Evolutionary conservation across 2,797 vertebrate species (phyloP), one percentile per base, ranked within the genome.

Genomic region (Rhodeus uyekii): DNA sequence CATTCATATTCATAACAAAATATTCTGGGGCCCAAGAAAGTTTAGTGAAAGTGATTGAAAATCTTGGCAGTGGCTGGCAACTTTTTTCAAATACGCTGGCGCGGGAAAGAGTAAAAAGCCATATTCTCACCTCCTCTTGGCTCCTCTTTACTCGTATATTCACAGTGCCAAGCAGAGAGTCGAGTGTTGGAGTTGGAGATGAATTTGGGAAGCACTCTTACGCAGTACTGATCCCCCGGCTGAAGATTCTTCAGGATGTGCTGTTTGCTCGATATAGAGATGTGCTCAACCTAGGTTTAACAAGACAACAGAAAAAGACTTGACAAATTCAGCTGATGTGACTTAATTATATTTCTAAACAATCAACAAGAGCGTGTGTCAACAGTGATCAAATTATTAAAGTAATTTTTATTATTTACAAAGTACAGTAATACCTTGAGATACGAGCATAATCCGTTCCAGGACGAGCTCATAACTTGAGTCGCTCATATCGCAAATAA

Each of bases 151-250:
- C 91, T 90, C 3, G 91, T 92, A 64, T 86, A 89, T 50, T 9
- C 65, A 81, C 92, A 93, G 2, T 29, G 22, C 91, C 86, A 88
- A 0, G 3, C 13, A 0, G 92, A 92, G 0, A 55, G 10, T 7
- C 0, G 0, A 0, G 61, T 79, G 44, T 90, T 76, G 0, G 0
- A 0, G 24, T 90, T 90, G 0, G 0, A 0, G 0, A 0, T 1
- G 1, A 0, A 12, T 0, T 1, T 0, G 0, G 65, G 48, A 1
- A 68, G 0, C 10, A 91, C 91, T 27, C 38, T 29, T 1, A 94
- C 50, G 42, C 93, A 94, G 87, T 93, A 94, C 73, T 91, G 36
- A 0, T 22, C 13, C 0, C 84, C 87, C 0, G 0, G 18, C 58
- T 89, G 24, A 1, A 94, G 38, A 29, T 91, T 79, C 0, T 0